Evolutionary conservation across 1,140 invertebrate genomes (phyloP), one percentile per base, ranked within the genome.

Genomic region (Gonatopus flavifemur): DNA sequence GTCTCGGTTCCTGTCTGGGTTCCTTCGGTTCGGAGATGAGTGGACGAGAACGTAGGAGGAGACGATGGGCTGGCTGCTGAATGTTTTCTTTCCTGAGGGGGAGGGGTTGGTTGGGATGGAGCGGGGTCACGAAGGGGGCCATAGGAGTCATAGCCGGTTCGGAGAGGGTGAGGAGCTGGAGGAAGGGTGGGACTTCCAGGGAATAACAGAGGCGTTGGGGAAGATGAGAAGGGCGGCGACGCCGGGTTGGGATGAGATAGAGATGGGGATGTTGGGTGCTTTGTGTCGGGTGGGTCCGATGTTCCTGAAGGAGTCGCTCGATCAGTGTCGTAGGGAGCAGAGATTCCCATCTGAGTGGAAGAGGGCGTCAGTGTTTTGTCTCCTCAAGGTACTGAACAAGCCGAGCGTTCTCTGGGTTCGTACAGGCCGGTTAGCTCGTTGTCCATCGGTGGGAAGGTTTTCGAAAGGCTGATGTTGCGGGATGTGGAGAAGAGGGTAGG

Each of bases 401-500:
- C 33, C 43, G 3, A 46, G 28, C 25, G 12, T 1, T 15, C 35
- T 20, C n/a, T 28, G 4, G 12, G 22, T n/a, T 62, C 62, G n/a
- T 59, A 64, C 44, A 20, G 56, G 19, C 55, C 55, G 1, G 57
- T 59, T n/a, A 49, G 49, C 12, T 21, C 62, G 9, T 32, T 62
- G 16, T 45, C 54, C 15, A 45, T 56, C 3, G 24, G 53, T 28
- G 53, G 59, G 7, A 64, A 64, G 36, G 51, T 58, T 3, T 39
- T 65, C 21, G 59, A 64, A 24, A 52, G 35, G 15, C 25, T 65
- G 1, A 33, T 62, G 30, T 35, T 49, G 6, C 15, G 40, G 13
- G 45, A 50, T 12, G 16, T 45, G 2, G 3, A 18, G 10, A 3
- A 12, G 1, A 12, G 10, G 0, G 3, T 45, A 2, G 1, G n/a